A percentile compares a stretch with the other conserved stretches of the same genome.
Conservation (phyloP, 2,888 invertebrate genomes). For the Oscheius myriophilus region DNA sequence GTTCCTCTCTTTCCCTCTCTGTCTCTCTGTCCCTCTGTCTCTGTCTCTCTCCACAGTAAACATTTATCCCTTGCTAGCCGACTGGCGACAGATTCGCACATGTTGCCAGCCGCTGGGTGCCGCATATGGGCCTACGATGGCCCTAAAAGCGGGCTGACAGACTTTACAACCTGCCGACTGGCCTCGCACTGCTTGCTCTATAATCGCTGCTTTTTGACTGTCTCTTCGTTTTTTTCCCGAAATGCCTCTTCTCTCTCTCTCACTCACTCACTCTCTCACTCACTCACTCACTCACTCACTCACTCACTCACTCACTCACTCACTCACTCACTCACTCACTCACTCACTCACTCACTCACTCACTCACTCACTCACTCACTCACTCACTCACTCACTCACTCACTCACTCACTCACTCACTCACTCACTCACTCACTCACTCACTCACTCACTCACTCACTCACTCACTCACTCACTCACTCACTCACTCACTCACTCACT, state of each 20-base stretch:
- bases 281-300: not conserved
- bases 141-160: too few species aligned
- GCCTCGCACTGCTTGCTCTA: too few species aligned
- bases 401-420: not conserved
- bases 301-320: not conserved
- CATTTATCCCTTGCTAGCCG: too few species aligned
- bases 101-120: too few species aligned
- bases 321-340: not conserved
- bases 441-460: not conserved
- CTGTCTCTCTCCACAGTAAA: not conserved
- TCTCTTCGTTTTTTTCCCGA: not conserved
- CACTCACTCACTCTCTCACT: not conserved
- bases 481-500: not conserved
- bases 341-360: not conserved
- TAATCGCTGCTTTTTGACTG: not conserved
- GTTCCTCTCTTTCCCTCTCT: too few species aligned
- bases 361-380: not conserved
- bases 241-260: not conserved
- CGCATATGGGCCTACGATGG: too few species aligned
- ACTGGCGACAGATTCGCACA: too few species aligned
- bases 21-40: not conserved
- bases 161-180: too few species aligned
- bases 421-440: not conserved
- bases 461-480: not conserved
- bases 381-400: not conserved